Evolutionary conservation across 2,888 invertebrate genomes (phyloP).

Genomic region (Dolichomitus sp.): DNA sequence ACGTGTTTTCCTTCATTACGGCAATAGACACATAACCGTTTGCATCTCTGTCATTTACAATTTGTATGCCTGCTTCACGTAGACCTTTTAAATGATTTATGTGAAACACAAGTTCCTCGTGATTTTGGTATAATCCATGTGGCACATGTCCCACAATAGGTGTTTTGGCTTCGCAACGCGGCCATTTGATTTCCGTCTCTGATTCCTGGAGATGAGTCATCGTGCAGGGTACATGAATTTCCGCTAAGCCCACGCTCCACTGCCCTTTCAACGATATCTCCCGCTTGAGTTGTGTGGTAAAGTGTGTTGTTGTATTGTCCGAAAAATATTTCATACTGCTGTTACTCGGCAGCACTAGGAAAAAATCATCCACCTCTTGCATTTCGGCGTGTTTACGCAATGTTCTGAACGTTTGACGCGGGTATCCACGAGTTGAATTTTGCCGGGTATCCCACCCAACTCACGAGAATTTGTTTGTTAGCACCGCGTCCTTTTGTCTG

Average conservation of each 20-base stretch:
- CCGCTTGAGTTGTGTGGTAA: background rate
- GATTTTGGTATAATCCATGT: no score
- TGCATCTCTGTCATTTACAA: background rate
- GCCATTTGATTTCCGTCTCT: no score
- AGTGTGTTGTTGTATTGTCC: background rate
- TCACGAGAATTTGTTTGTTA: background rate
- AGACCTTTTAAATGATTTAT: background rate
- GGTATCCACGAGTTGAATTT: background rate
- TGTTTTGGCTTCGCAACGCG: background rate
- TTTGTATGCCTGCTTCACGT: slow-evolving; percentile 10
- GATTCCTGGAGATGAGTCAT: background rate
- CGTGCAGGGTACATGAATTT: background rate
- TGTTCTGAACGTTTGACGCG: background rate
- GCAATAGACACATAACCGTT: background rate
- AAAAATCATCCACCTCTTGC: background rate
- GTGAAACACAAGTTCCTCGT: background rate
- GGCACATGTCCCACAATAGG: background rate
- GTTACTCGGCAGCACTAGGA: background rate
- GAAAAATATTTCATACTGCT: background rate
- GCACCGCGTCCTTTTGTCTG: slow-evolving; percentile 18
- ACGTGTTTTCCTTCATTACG: no score
- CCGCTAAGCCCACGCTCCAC: background rate
- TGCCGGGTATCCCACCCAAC: slow-evolving; percentile 63
- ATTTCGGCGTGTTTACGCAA: background rate
- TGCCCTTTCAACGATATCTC: background rate